These are phyloP conservation scores for Diabrotica undecimpunctata DNA, from an alignment of 1,140 invertebrate genomes.

Conservation along the genomic window DNA sequence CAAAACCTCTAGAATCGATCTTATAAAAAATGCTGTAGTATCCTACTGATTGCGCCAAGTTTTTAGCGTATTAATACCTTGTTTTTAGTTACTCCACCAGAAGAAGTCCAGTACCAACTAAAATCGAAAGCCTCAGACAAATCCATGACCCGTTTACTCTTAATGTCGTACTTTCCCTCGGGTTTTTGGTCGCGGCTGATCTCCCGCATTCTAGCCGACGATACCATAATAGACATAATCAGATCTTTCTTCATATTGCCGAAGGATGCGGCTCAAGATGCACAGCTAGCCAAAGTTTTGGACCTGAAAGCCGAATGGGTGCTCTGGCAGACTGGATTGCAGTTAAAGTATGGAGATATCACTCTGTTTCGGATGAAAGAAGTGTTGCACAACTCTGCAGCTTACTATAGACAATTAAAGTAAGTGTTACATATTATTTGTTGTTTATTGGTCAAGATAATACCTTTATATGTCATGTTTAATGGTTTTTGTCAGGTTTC, in stretches of 20 bases:
- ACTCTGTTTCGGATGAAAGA: conserved; percentile 81
- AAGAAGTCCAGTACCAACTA: conserved; percentile 40
- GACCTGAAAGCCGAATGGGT: conserved; percentile 83
- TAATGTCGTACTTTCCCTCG: conserved; percentile 95
- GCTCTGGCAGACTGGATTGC: conserved; percentile 93
- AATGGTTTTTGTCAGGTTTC: conserved; percentile 55
- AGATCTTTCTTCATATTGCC: conserved; percentile 64
- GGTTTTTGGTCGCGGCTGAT: conserved; percentile 97
- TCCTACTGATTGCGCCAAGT: too few species aligned
- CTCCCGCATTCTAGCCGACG: conserved; percentile 87
- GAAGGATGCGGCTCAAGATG: conserved; percentile 62
- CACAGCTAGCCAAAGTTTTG: conserved; percentile 58
- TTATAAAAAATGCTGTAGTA: background rate
- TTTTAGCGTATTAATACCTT: background rate
- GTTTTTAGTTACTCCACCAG: conserved; percentile 19
- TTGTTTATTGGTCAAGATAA: conserved; percentile 6
- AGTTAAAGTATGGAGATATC: conserved; percentile 77
- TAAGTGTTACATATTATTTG: conserved; percentile 26
- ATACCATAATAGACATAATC: conserved; percentile 79
- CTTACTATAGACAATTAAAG: conserved; percentile 44
- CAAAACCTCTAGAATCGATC: background rate
- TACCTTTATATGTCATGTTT: background rate
- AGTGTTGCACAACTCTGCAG: conserved; percentile 52
- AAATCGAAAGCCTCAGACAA: conserved; percentile 36
- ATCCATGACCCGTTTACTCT: conserved; percentile 65